Base-by-base conservation (phyloP, 2,797 vertebrate species). In the Typhlichthys subterraneus region DNA sequence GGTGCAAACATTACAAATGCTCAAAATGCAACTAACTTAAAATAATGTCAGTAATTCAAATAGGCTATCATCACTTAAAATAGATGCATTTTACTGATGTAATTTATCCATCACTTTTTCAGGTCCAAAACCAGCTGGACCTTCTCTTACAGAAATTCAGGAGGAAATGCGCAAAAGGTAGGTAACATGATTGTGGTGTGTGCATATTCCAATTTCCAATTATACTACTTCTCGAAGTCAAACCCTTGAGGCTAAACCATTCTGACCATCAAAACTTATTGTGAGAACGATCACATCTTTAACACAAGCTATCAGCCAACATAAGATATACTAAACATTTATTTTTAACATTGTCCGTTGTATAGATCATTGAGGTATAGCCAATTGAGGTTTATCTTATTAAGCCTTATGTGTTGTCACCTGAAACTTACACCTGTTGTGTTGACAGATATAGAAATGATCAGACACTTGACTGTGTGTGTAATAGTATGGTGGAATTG, bases 81-180 rank as follows among this genome's bases (percentile, higher is more conserved):
- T 1, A 12, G 12, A 15, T 12, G 29, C 23, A 7, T 29, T 29
- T 11, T 53, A 42, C 38, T 42, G 8, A 42, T 42, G 8, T 7
- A 71, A 3, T 49, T 59, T 45, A 15, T 54, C 1, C 2, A 3
- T 73, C 60, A 76, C 1, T 45, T 63, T 80, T 74, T 38, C 62
- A 89, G 87, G 46, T 84, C 5, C 70, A 84, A 85, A 79, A 59
- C 69, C 77, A 56, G 23, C 79, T 12, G 77, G 75, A 67, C 60
- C 85, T 5, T 75, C 88, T 4, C 1, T 62, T 11, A 47, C 83
- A 49, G 90, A 92, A 72, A 80, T 87, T 38, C 82, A 87, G 17
- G 87, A 92, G 53, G 91, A 92, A 63, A 82, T 89, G 6, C 78
- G 81, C 47, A 90, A 81, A 80, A 85, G 88, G 93, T 93, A 76